Evolutionary conservation across 2,113 vertebrate species (phyloP).

Genomic region (Brevimyrus niger): DNA sequence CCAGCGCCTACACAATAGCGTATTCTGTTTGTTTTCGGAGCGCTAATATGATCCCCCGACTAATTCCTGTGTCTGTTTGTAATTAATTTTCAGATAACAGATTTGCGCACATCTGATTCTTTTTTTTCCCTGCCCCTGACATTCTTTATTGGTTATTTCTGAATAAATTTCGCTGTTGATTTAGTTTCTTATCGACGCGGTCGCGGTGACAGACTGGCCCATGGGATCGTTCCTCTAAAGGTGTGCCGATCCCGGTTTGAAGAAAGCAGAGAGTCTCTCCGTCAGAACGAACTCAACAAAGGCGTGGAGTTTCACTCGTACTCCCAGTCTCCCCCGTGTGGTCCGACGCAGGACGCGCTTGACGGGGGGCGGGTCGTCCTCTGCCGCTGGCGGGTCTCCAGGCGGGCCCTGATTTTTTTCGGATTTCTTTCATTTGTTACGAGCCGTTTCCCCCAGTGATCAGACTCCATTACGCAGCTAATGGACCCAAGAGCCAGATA

Average conservation of each 20-base stretch:
- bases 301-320: neutral
- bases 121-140: neutral
- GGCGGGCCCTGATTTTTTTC: neutral
- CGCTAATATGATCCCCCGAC: neutral
- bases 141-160: neutral
- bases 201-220: constrained; percentile 2
- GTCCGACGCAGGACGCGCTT: neutral
- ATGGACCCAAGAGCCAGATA: constrained; percentile 11
- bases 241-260: neutral
- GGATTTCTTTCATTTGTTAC: constrained; percentile 29
- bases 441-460: constrained; percentile 26
- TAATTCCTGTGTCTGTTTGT: neutral
- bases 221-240: neutral
- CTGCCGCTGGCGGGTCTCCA: constrained; percentile 2
- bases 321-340: neutral
- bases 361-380: neutral
- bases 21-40: neutral
- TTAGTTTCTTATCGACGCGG: neutral
- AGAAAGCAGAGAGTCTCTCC: neutral
- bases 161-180: neutral
- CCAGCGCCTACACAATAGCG: neutral
- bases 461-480: constrained; percentile 40
- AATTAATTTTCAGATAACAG: constrained; percentile 12
- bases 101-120: neutral
- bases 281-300: neutral